Percentiles rank a stretch among this genome's conserved stretches.
phyloP scores from a whole-genome alignment of 1,140 invertebrate species.

The Diabrotica virgifera region DNA sequence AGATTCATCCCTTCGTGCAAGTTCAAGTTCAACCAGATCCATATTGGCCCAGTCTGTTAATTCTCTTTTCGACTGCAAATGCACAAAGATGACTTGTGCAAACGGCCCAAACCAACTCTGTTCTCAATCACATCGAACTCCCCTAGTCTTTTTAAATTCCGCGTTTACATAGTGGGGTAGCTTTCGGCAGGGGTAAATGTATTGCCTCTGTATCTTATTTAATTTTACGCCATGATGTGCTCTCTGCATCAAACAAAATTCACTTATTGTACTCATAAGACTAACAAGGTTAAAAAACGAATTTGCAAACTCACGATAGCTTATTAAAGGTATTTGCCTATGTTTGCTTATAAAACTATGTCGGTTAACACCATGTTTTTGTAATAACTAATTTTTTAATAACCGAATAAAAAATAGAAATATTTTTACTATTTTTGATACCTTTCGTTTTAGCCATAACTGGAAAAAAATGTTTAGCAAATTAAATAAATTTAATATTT shows the following conservation, averaged over 20 bases:
- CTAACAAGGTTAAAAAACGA: background rate
- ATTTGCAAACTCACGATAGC: background rate
- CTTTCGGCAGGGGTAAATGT: background rate
- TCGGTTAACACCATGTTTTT: too few species aligned
- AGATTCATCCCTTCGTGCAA: constrained; percentile 1
- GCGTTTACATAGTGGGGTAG: background rate
- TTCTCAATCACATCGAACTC: background rate
- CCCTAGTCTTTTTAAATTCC: background rate
- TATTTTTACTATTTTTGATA: too few species aligned
- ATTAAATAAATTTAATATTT: too few species aligned
- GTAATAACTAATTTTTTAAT: too few species aligned
- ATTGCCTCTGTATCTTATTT: background rate
- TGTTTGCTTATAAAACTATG: too few species aligned
- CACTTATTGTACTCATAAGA: background rate
- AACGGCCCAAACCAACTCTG: background rate
- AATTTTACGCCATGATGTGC: background rate
- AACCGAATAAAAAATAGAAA: too few species aligned
- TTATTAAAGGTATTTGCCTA: too few species aligned
- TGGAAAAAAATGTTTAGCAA: too few species aligned
- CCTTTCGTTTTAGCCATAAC: too few species aligned
- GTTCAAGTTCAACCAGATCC: background rate
- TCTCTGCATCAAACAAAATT: constrained; percentile 3
- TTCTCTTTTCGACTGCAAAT: too few species aligned
- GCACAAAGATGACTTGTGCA: too few species aligned
- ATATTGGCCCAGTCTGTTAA: background rate